A percentile compares a stretch with the other conserved stretches of the same genome.
Conservation (phyloP, 2,888 invertebrate species). For the Caenorhabditis uteleia region DNA sequence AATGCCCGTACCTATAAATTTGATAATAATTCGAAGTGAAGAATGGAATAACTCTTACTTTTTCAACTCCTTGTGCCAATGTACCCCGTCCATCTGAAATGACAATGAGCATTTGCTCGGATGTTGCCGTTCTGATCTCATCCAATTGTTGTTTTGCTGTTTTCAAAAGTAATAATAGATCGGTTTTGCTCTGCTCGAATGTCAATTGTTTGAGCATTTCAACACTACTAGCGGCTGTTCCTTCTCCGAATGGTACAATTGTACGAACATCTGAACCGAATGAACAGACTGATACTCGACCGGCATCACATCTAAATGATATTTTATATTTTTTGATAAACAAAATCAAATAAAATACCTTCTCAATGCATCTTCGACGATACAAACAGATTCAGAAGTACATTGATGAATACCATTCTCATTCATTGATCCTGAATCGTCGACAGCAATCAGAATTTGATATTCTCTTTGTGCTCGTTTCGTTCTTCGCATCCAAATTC, state of each 20-base stretch:
- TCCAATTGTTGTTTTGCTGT: constrained; percentile 30
- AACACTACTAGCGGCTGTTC: constrained; percentile 23
- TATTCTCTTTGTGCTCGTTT: constrained; percentile 94
- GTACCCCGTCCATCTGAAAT: constrained; percentile 94
- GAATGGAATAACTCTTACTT: constrained; percentile 73
- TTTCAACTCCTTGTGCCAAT: constrained; percentile 82
- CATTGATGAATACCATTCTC: constrained; percentile 77
- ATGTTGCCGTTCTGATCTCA: constrained; percentile 39
- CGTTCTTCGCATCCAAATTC: constrained; percentile 95
- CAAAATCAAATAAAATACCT: constrained; percentile 58
- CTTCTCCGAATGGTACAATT: constrained; percentile 84
- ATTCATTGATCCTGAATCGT: constrained; percentile 83
- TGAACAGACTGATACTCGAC: constrained; percentile 87
- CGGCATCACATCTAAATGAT: constrained; percentile 76
- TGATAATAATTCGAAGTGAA: background rate
- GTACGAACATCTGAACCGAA: constrained; percentile 85
- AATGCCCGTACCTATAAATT: constrained; percentile 41
- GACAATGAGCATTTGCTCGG: constrained; percentile 85
- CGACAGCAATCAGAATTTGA: constrained; percentile 92
- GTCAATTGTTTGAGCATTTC: constrained; percentile 41
- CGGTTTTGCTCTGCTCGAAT: constrained; percentile 90
- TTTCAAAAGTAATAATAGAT: constrained; percentile 73
- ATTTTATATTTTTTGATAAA: background rate
- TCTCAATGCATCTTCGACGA: constrained; percentile 86
- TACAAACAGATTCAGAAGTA: constrained; percentile 90